Evolutionary conservation across 1,140 invertebrate species (phyloP).

Genomic region (Platorchestia sp.): DNA sequence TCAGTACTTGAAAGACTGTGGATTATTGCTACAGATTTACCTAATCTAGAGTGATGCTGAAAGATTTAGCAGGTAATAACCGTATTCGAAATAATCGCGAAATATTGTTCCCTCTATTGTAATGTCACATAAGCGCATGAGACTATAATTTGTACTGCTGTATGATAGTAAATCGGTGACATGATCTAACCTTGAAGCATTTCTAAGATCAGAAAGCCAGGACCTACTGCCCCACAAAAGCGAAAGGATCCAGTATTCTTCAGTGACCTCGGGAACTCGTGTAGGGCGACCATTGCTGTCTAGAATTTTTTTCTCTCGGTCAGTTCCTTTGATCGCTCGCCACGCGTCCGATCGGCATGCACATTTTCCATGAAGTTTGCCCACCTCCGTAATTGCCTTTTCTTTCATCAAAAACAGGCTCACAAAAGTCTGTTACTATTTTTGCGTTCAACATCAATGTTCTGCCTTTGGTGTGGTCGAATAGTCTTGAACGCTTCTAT

Average conservation of each 20-base stretch:
- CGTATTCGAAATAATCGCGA: not conserved
- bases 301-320: not conserved
- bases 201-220: not conserved
- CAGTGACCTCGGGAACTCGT: not conserved
- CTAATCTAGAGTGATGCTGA: not conserved
- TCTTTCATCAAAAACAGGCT: not conserved
- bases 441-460: not conserved
- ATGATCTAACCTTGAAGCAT: not conserved
- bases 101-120: not conserved
- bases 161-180: not conserved
- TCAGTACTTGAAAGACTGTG: not conserved
- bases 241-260: not conserved
- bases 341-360: not conserved
- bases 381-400: not conserved
- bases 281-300: not conserved
- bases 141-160: not conserved
- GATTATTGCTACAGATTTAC: not conserved
- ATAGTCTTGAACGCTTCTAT: not conserved
- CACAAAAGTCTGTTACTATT: not conserved
- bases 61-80: not conserved
- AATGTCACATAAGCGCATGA: not conserved
- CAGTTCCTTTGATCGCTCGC: not conserved
- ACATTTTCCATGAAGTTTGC: not conserved
- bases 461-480: not conserved
- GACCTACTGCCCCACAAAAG: slow-evolving; percentile 32